These are phyloP conservation scores for Calosoma granatense DNA, from an alignment of 1,140 invertebrate species.

Conservation along the genomic window DNA sequence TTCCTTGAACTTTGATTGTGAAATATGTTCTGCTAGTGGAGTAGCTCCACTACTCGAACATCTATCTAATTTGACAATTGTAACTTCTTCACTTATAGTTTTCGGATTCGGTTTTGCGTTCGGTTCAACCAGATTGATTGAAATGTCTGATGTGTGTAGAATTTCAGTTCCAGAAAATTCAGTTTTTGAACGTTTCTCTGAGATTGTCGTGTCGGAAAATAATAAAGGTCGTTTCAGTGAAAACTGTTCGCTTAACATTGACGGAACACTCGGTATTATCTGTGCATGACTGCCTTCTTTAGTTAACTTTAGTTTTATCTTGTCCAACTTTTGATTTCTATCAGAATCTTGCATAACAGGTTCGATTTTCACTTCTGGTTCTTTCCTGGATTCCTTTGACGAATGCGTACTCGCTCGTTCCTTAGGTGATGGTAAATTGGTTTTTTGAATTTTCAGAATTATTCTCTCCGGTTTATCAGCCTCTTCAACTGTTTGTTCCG, in stretches of 20 bases:
- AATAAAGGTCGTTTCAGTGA: not conserved
- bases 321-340: slow-evolving; percentile 25
- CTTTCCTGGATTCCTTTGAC: slow-evolving; percentile 14
- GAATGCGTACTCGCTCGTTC: not conserved
- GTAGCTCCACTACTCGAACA: not conserved
- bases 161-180: not conserved
- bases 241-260: not conserved
- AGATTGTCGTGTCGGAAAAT: not conserved
- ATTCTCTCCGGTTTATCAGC: slow-evolving; percentile 27
- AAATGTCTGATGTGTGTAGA: not conserved
- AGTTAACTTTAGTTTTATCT: slow-evolving; percentile 32
- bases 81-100: slow-evolving; percentile 12
- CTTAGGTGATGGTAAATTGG: slow-evolving; percentile 12
- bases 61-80: slow-evolving; percentile 12
- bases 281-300: slow-evolving; percentile 30
- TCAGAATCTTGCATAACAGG: slow-evolving; percentile 22
- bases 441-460: slow-evolving; percentile 32
- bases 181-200: not conserved
- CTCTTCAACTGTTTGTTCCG: not conserved
- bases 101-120: slow-evolving; percentile 1
- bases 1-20: slow-evolving; percentile 16
- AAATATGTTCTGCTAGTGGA: not conserved
- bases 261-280: slow-evolving; percentile 22
- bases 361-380: slow-evolving; percentile 19
- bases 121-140: not conserved